These are phyloP conservation scores for Thelaira solivaga DNA, from an alignment of 2,888 invertebrate species.

Conservation along the genomic window DNA sequence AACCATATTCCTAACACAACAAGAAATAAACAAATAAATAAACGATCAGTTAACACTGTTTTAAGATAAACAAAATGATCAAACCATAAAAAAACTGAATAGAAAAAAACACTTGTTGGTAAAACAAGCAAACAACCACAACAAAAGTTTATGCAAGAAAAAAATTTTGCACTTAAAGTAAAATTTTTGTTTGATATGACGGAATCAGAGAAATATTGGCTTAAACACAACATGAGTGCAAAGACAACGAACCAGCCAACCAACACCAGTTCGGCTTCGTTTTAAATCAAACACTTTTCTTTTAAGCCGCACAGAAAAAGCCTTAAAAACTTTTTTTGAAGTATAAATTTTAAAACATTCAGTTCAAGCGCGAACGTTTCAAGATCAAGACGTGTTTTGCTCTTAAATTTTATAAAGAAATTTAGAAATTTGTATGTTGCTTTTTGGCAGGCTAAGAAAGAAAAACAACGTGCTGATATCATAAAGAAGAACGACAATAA, in stretches of 20 bases:
- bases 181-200: background rate
- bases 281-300: slow-evolving; percentile 40
- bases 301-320: too few species aligned
- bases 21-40: background rate
- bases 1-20: too few species aligned
- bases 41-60: background rate
- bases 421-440: background rate
- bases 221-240: slow-evolving; percentile 25
- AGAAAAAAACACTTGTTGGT: slow-evolving; percentile 32
- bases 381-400: slow-evolving; percentile 72
- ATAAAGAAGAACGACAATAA: background rate
- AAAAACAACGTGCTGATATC: background rate
- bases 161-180: background rate
- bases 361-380: slow-evolving; percentile 76
- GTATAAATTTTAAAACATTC: slow-evolving; percentile 71
- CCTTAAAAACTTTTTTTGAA: slow-evolving; percentile 74
- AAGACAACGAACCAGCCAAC: background rate
- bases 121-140: slow-evolving; percentile 1
- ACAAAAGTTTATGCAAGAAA: background rate
- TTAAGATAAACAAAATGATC: slow-evolving; percentile 11
- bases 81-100: background rate
- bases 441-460: background rate
- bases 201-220: slow-evolving; percentile 37
- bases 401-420: slow-evolving; percentile 6
- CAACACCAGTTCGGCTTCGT: slow-evolving; percentile 30